Percentiles rank a stretch among this genome's conserved stretches.
phyloP scores from a whole-genome alignment of 64 coral and sea anemone genomes.

The Montipora efflorescens region DNA sequence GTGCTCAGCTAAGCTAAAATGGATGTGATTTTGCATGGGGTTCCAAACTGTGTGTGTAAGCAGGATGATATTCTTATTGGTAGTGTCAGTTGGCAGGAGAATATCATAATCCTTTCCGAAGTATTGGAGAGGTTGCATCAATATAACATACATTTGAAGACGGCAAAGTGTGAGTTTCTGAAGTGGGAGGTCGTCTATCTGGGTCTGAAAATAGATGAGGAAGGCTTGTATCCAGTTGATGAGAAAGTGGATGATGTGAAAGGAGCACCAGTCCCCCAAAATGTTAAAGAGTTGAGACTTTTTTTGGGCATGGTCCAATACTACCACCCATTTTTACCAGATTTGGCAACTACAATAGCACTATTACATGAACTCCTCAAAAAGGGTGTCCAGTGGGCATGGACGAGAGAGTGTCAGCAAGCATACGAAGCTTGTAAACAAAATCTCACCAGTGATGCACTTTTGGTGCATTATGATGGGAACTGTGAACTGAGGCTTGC shows the following conservation, averaged over 20 bases:
- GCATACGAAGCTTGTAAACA: conserved; percentile 57
- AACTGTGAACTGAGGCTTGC: conserved; percentile 40
- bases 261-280: conserved; percentile 32
- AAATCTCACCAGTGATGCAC: conserved; percentile 58
- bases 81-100: conserved; percentile 24
- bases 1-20: conserved; percentile 66
- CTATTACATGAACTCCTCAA: conserved; percentile 52
- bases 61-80: conserved; percentile 70
- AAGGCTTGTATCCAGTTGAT: conserved; percentile 60
- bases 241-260: conserved; percentile 60
- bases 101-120: conserved; percentile 58
- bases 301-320: conserved; percentile 76
- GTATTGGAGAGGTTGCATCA: conserved; percentile 55
- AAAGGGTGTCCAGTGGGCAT: conserved; percentile 37
- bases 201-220: conserved; percentile 54
- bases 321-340: too few species aligned
- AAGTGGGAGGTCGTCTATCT: conserved; percentile 54
- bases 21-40: conserved; percentile 56
- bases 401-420: conserved; percentile 46
- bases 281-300: conserved; percentile 56
- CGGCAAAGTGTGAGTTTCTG: conserved; percentile 80
- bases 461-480: conserved; percentile 12
- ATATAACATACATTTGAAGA: conserved; percentile 56
- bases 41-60: conserved; percentile 59
- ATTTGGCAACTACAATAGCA: too few species aligned